These are phyloP conservation scores for Punctoribates punctum DNA, from an alignment of 2,888 invertebrate genomes.

Conservation along the genomic window DNA sequence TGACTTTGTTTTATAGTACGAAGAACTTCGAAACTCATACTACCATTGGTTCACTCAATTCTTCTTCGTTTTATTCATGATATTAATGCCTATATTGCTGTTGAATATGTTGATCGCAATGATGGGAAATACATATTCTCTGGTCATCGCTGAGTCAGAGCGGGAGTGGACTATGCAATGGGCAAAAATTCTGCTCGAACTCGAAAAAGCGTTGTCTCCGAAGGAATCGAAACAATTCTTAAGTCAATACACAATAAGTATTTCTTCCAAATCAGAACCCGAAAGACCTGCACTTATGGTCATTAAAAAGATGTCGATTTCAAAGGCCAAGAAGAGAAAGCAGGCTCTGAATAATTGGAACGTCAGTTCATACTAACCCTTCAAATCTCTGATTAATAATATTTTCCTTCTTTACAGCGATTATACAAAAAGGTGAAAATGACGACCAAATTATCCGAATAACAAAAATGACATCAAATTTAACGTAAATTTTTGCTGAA, in stretches of 20 bases:
- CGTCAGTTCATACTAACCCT: conserved; percentile 59
- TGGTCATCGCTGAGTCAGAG: conserved; percentile 83
- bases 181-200: conserved; percentile 95
- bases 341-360: conserved; percentile 97
- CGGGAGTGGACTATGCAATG: conserved; percentile 95
- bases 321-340: conserved; percentile 90
- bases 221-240: conserved; percentile 84
- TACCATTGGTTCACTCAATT: conserved; percentile 89
- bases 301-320: conserved; percentile 94
- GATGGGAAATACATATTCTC: conserved; percentile 99
- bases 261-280: conserved; percentile 59
- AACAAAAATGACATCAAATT: too few species aligned
- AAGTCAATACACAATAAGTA: conserved; percentile 75
- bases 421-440: conserved; percentile 22
- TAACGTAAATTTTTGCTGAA: too few species aligned
- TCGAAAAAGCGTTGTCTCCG: conserved; percentile 88
- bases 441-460: too few species aligned
- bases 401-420: background rate
- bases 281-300: conserved; percentile 84
- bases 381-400: background rate
- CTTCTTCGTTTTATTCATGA: conserved; percentile 97
- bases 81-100: conserved; percentile 90
- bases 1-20: conserved; percentile 68
- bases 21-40: conserved; percentile 80
- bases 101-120: conserved; percentile 98